A percentile compares a stretch with the other conserved stretches of the same genome.
phyloP scores from a whole-genome alignment of 2,888 invertebrate species.

The Acanthosepion esculentum region DNA sequence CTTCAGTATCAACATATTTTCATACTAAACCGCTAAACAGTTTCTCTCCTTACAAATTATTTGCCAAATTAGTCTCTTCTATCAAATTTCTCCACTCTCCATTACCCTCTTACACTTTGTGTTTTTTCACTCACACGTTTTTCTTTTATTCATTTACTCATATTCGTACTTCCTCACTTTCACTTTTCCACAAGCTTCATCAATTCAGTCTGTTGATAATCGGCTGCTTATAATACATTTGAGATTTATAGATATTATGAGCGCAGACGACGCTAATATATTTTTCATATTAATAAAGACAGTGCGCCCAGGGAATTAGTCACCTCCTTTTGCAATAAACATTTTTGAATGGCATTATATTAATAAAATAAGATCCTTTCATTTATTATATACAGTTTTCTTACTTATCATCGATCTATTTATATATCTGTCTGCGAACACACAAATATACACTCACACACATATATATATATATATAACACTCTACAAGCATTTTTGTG shows the following conservation, averaged over 20 bases:
- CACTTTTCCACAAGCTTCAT: not conserved
- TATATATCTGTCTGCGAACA: too few species aligned
- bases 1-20: too few species aligned
- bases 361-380: constrained; percentile 16
- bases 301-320: constrained; percentile 4
- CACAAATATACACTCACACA: not conserved
- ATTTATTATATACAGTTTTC: not conserved
- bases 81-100: too few species aligned
- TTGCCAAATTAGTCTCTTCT: too few species aligned
- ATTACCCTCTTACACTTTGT: too few species aligned
- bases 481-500: too few species aligned
- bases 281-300: constrained; percentile 33
- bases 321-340: constrained; percentile 33
- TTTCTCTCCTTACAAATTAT: too few species aligned
- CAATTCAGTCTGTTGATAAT: not conserved
- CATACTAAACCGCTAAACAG: too few species aligned
- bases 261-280: constrained; percentile 12
- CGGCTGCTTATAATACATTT: not conserved
- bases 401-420: not conserved
- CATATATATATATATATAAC: not conserved
- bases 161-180: not conserved
- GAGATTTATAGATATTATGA: constrained; percentile 18
- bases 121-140: too few species aligned
- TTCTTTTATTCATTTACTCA: not conserved
- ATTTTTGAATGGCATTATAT: constrained; percentile 17